Percentiles rank a stretch among this genome's conserved stretches.
Conservation (phyloP, 64 coral and sea anemone species). For the Trachythela sp. region DNA sequence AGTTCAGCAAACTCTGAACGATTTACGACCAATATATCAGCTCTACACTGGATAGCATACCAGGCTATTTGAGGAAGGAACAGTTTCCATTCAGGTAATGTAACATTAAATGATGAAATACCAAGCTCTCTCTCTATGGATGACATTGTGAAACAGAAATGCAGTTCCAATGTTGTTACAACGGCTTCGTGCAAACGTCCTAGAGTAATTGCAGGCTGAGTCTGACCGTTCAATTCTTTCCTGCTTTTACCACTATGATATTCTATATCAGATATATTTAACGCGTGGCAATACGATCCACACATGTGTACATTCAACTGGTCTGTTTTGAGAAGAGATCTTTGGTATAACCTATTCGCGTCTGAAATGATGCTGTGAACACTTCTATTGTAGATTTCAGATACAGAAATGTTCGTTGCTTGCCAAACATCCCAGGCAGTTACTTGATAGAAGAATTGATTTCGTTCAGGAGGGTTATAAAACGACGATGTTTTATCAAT, state of each 20-base stretch:
- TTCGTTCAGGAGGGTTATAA: not conserved
- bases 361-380: not conserved
- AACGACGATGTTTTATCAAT: not conserved
- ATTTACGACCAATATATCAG: not conserved
- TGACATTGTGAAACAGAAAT: not conserved
- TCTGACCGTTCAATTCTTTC: not conserved
- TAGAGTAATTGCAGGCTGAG: not conserved
- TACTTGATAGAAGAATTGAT: not conserved
- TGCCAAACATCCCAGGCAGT: not conserved
- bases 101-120: not conserved
- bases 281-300: not conserved
- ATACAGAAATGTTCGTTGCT: not conserved
- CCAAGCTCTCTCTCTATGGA: not conserved
- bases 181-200: not conserved
- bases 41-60: slow-evolving; percentile 3
- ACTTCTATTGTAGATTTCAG: not conserved
- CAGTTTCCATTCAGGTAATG: not conserved
- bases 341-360: not conserved
- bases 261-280: not conserved
- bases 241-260: not conserved
- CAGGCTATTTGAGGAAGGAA: not conserved
- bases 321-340: not conserved
- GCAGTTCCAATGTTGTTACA: not conserved
- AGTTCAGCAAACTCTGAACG: not conserved
- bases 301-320: not conserved